Base-by-base conservation (phyloP, 2,113 vertebrate genomes). In the Salvelinus alpinus region DNA sequence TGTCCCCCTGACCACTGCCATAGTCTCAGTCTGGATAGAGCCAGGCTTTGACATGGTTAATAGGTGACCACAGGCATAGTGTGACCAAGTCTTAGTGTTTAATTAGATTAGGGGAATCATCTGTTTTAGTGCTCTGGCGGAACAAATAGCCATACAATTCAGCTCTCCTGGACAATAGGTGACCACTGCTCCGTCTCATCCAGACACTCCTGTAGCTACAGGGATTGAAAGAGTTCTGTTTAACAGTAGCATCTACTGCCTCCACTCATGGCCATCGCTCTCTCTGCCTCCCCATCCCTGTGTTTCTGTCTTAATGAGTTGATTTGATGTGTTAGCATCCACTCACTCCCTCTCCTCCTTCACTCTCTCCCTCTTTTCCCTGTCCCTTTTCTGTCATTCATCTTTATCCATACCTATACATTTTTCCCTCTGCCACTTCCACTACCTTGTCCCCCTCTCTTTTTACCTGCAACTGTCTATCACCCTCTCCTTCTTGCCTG, bases 231-330 rank as follows among this genome's bases (percentile, higher is more conserved):
- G 3, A 16, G 7, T 62, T 62, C n/a, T 62, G 59, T 62, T n/a
- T 14, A 25, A 31, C 64, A 22, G 13, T 68, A 8, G 66, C 31
- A 31, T 18, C 6, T 71, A 16, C 16, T 66, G 24, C 47, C n/a
- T 20, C 9, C 14, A 3, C 34, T 68, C 54, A 20, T 72, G 6
- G n/a, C 64, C 13, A 8, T 72, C 64, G 29, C n/a, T 67, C 73
- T 72, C 66, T 51, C 51, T 62, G 31, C 47, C 29, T 60, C 74
- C 38, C 25, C 25, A 70, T 25, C 25, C 27, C 48, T 59, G 18
- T 65, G 38, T 66, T 24, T 5, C 68, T 29, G 75, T 77, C 68
- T 71, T 44, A 77, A 62, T 57, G 62, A 73, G 60, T 48, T 51
- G 3, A 51, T 18, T 64, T 60, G 13, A 62, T 62, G 67, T 44